Conservation (phyloP, 2,888 invertebrate species). For the Harpalus rubripes region DNA sequence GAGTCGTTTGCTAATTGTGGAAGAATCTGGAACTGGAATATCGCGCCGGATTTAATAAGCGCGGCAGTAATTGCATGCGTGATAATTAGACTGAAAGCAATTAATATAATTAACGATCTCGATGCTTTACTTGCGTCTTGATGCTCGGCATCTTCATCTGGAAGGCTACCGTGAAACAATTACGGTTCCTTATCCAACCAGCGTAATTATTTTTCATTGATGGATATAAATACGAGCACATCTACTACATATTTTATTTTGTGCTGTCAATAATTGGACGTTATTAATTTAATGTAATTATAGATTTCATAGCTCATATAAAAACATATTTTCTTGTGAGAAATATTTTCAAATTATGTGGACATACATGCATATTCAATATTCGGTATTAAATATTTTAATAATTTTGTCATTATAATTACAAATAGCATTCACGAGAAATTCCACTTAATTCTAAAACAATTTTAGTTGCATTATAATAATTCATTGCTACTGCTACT, state of each 20-base stretch:
- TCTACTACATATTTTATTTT: neutral
- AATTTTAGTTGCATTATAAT: too few relatives aligned
- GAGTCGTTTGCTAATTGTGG: conserved; percentile 59
- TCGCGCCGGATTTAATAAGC: conserved; percentile 60
- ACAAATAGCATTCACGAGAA: neutral
- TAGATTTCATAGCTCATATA: neutral
- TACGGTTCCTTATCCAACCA: conserved; percentile 13
- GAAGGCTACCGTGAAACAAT: conserved; percentile 27
- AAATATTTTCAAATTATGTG: neutral
- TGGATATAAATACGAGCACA: neutral
- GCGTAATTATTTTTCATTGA: conserved; percentile 31
- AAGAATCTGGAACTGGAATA: conserved; percentile 55
- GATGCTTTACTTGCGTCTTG: conserved; percentile 36
- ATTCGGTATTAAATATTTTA: neutral
- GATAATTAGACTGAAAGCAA: conserved; percentile 63
- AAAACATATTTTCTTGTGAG: conserved; percentile 2
- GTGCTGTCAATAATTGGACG: neutral
- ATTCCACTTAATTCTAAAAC: too few relatives aligned
- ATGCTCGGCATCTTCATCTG: conserved; percentile 17
- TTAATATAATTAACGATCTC: conserved; percentile 62
- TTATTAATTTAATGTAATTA: neutral
- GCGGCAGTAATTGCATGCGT: conserved; percentile 61
- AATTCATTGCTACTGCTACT: too few relatives aligned
- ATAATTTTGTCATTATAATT: neutral
- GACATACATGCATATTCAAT: neutral